Percentiles rank a stretch among this genome's conserved stretches.
Evolutionary conservation across 2,888 invertebrate species (phyloP).

Genomic region (Rhodophaea formosa): DNA sequence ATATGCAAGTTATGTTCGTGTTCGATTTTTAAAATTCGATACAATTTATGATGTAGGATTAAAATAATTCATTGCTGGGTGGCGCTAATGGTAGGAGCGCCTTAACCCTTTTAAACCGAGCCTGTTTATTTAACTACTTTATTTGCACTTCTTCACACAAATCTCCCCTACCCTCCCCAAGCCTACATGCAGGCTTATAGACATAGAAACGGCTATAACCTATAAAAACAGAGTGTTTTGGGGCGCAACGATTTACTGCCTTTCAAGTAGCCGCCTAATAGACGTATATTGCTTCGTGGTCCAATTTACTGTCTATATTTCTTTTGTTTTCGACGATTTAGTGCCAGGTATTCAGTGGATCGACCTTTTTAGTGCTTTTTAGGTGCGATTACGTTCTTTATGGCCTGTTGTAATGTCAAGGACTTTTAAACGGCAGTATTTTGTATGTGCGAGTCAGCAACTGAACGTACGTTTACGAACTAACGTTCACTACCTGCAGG

Average conservation of each 20-base stretch:
- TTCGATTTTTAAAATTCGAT: too few relatives aligned
- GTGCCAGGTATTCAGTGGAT: conserved; percentile 47
- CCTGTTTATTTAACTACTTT: too few relatives aligned
- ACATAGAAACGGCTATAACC: conserved; percentile 39
- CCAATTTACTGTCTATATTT: conserved; percentile 74
- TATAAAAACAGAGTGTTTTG: conserved; percentile 62
- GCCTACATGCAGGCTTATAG: conserved; percentile 23
- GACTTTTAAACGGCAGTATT: conserved; percentile 8
- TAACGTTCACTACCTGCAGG: too few relatives aligned
- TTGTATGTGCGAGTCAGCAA: conserved; percentile 1
- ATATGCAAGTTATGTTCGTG: too few relatives aligned
- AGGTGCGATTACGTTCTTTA: conserved; percentile 43
- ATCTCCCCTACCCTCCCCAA: conserved; percentile 20
- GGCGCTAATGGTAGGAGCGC: too few relatives aligned
- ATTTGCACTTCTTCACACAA: neutral
- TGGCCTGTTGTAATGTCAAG: conserved; percentile 20
- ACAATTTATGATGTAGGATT: too few relatives aligned
- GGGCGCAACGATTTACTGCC: conserved; percentile 70
- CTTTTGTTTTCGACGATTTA: conserved; percentile 72
- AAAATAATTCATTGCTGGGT: too few relatives aligned
- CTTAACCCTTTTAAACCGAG: too few relatives aligned
- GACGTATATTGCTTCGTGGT: conserved; percentile 76
- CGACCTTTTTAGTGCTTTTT: conserved; percentile 44
- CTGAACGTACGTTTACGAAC: too few relatives aligned
- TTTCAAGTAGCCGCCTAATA: conserved; percentile 71